Evolutionary conservation across 2,797 vertebrate species (phyloP), one percentile per base, ranked within the genome.

Genomic region (Enteromius mattozi): DNA sequence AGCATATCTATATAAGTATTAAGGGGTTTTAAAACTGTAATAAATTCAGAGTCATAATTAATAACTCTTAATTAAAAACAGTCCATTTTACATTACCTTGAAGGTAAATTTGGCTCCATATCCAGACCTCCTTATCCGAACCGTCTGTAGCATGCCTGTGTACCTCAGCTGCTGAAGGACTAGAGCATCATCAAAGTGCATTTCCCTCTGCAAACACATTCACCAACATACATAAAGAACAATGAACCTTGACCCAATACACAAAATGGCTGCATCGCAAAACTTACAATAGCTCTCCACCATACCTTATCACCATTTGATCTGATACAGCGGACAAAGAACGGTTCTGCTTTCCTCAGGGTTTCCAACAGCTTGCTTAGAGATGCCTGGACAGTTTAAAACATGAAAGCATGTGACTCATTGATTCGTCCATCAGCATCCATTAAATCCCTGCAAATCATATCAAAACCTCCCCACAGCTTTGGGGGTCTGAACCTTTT

Each of bases 241-340:
- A 76, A 37, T 49, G 35, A 78, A 74, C 65, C 51, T 71, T 72
- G 19, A 78, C 74, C 72, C 3, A 16, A 27, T 19, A 54, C 19
- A 82, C 16, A 81, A 24, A 74, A 66, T 0, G 3, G 61, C 59
- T 24, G 45, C 21, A 37, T 63, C 2, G 21, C 19, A 35, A 76
- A 80, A 37, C 51, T 14, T 51, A 33, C 24, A 45, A 30, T 1
- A 51, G 3, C 10, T 68, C 40, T 69, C 47, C 45, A 51, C 2
- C 0, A 90, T 85, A 99, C 98, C 97, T 97, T 99, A 89, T 96
- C 94, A 0, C 95, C 92, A 0, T 99, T 99, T 89, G 98, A 96
- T 77, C 97, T 95, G 87, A 99, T 92, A 78, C 98, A 99, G 84
- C 97, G 96, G 88, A 99, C 97, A 87, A 99, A 99, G 92, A 97